A percentile compares a stretch with the other conserved stretches of the same genome.
Evolutionary conservation across 2,888 invertebrate species (phyloP).

Genomic region (Coelogynopora nodosa): DNA sequence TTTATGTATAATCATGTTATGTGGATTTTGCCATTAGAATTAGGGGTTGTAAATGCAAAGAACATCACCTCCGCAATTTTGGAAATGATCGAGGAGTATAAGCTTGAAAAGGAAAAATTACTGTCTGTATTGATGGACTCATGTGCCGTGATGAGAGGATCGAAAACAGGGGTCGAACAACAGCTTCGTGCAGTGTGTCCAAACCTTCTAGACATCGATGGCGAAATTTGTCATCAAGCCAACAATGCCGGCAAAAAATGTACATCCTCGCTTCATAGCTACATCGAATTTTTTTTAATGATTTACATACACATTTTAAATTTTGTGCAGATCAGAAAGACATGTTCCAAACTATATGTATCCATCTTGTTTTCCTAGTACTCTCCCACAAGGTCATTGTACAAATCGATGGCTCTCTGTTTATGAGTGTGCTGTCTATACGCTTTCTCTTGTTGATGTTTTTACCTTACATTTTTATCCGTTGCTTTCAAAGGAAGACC

Average conservation of each 20-base stretch:
- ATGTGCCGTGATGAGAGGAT: background rate
- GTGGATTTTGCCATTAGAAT: background rate
- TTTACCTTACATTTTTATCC: too few species aligned
- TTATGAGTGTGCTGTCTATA: background rate
- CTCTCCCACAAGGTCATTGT: background rate
- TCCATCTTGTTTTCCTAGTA: background rate
- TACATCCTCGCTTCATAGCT: background rate
- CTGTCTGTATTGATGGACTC: background rate
- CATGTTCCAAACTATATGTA: background rate
- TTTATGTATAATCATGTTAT: background rate
- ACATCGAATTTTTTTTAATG: background rate
- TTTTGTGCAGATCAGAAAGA: background rate
- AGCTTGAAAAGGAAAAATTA: background rate
- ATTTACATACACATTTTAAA: background rate
- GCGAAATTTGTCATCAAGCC: background rate
- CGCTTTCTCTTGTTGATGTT: too few species aligned
- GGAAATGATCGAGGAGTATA: background rate
- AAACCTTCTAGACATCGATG: too few species aligned
- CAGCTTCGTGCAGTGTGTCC: background rate
- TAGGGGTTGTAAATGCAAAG: background rate
- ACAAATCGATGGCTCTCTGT: background rate
- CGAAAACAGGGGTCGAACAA: background rate
- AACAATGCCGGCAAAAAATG: background rate
- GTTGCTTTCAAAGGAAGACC: too few species aligned
- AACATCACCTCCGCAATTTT: background rate